phyloP scores from a whole-genome alignment of 2,113 vertebrate genomes.

The Propithecus coquereli region DNA sequence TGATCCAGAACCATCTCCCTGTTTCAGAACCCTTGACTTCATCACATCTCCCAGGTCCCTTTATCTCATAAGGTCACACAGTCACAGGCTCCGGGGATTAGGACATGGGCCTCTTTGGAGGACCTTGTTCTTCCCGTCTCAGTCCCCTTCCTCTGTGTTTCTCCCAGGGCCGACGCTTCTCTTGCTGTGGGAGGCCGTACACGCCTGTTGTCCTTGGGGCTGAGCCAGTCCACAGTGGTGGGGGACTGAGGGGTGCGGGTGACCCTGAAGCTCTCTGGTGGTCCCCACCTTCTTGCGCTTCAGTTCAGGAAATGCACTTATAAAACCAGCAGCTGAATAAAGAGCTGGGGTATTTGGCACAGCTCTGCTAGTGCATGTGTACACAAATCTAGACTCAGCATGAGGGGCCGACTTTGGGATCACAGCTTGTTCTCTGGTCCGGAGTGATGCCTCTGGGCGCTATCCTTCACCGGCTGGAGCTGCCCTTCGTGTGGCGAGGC shows the following conservation, averaged over 20 bases:
- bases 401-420: not conserved
- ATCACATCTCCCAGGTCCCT: too few species aligned
- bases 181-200: accelerated
- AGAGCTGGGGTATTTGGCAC: not conserved
- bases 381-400: accelerated
- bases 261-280: accelerated
- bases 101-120: not conserved
- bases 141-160: not conserved
- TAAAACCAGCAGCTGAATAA: not conserved
- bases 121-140: accelerated
- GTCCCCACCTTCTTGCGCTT: too few species aligned
- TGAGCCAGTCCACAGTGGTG: accelerated
- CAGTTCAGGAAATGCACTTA: not conserved
- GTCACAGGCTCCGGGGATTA: not conserved
- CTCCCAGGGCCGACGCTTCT: not conserved
- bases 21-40: too few species aligned
- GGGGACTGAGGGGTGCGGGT: accelerated
- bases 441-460: too few species aligned
- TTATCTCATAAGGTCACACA: accelerated
- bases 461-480: accelerated
- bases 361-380: not conserved
- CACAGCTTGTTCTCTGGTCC: accelerated
- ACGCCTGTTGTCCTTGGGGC: accelerated
- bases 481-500: not conserved
- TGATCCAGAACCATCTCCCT: not conserved